phyloP scores from a whole-genome alignment of 1,140 invertebrate species.

The Drosophila gunungcola region DNA sequence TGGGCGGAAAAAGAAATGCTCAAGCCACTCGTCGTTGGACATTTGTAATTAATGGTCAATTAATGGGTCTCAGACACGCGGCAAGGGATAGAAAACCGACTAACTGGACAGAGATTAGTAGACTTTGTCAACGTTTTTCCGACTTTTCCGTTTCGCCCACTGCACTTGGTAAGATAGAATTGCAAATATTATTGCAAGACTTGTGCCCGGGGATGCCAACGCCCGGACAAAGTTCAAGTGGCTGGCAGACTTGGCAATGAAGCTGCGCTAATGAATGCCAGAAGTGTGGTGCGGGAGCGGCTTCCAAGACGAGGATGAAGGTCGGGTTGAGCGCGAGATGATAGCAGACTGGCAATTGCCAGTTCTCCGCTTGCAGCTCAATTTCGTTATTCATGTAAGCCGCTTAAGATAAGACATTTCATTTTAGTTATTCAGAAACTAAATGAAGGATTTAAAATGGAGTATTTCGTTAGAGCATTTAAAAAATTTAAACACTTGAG shows the following conservation, averaged over 20 bases:
- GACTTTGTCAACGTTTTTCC: constrained; percentile 44
- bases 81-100: constrained; percentile 3
- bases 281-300: no score
- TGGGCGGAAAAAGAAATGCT: constrained; percentile 13
- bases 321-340: neutral
- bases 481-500: no score
- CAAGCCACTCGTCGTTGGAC: constrained; percentile 21
- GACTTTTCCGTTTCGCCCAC: neutral
- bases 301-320: neutral
- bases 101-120: constrained; percentile 41
- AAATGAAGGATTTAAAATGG: constrained; percentile 1
- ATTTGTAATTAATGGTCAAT: constrained; percentile 49
- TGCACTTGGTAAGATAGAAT: constrained; percentile 26
- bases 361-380: constrained; percentile 11
- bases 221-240: constrained; percentile 59
- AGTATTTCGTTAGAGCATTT: no score
- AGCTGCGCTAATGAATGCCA: constrained; percentile 43
- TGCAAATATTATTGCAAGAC: constrained; percentile 40
- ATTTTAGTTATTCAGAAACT: constrained; percentile 13
- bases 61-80: constrained; percentile 40
- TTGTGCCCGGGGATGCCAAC: constrained; percentile 13
- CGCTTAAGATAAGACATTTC: constrained; percentile 22
- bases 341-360: constrained; percentile 30
- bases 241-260: constrained; percentile 43
- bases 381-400: constrained; percentile 33